Conservation (phyloP, 2,888 invertebrate species). For the Drosophila austrosaltans region DNA sequence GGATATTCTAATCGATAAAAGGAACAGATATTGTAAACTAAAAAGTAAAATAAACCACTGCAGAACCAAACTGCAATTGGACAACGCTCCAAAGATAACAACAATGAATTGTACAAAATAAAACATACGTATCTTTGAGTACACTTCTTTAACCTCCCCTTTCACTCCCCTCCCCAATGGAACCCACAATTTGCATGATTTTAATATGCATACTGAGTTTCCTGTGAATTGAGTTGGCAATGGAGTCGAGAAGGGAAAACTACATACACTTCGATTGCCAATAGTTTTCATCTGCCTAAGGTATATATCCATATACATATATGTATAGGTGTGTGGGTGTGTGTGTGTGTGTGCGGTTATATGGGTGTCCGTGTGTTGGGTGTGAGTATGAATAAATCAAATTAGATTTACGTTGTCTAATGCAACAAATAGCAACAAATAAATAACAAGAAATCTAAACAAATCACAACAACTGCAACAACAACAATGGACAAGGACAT, state of each 20-base stretch:
- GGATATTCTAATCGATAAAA: no score
- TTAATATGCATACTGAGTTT: conserved; percentile 58
- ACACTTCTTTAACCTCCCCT: background rate
- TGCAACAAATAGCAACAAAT: conserved; percentile 68
- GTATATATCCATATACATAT: background rate
- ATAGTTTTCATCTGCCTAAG: background rate
- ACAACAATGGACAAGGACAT: conserved; percentile 35
- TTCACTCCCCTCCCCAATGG: background rate
- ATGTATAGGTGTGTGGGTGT: conserved; percentile 5
- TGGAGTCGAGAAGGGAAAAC: conserved; percentile 19
- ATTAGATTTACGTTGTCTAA: conserved; percentile 62
- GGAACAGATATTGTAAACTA: no score
- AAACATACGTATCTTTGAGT: background rate
- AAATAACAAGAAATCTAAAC: conserved; percentile 74
- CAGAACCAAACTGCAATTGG: background rate
- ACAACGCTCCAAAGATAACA: background rate
- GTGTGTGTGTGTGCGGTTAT: conserved; percentile 22
- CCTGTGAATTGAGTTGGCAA: conserved; percentile 14
- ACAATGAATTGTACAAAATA: background rate
- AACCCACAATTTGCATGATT: conserved; percentile 67
- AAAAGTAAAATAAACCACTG: no score
- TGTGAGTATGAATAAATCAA: conserved; percentile 65
- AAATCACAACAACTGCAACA: conserved; percentile 57
- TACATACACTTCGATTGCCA: conserved; percentile 19
- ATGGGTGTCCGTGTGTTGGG: conserved; percentile 3